Conservation (phyloP, 2,888 invertebrate species). For the Lacanobia oleracea region DNA sequence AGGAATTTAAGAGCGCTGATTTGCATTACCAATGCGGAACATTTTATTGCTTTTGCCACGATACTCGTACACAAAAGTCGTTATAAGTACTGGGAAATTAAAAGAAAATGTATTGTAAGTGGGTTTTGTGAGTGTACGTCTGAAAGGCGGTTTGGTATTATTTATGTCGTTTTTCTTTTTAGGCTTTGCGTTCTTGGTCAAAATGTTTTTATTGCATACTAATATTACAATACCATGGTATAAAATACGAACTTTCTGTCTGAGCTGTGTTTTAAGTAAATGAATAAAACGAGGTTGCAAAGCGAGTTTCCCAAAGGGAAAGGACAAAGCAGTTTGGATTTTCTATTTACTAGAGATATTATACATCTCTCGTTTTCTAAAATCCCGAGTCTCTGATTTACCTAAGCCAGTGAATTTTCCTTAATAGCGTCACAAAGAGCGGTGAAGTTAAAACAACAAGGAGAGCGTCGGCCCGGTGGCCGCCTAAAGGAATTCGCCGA, state of each 20-base stretch:
- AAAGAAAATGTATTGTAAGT: constrained; percentile 61
- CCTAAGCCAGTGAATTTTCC: constrained; percentile 79
- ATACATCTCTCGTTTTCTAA: constrained; percentile 55
- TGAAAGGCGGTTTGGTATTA: constrained; percentile 37
- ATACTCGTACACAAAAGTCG: constrained; percentile 63
- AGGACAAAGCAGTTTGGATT: constrained; percentile 37
- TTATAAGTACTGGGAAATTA: constrained; percentile 60
- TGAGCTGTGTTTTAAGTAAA: constrained; percentile 19
- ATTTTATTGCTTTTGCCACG: constrained; percentile 73
- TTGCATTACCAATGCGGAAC: constrained; percentile 78
- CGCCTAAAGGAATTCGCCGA: constrained; percentile 83
- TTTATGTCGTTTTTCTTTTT: constrained; percentile 49
- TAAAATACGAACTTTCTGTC: constrained; percentile 15
- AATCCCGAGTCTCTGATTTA: constrained; percentile 75
- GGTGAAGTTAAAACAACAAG: constrained; percentile 84
- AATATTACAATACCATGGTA: constrained; percentile 22
- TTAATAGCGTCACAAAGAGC: constrained; percentile 82
- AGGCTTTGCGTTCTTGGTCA: constrained; percentile 33
- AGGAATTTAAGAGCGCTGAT: constrained; percentile 79
- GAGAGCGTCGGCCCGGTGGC: constrained; percentile 72
- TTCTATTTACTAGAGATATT: constrained; percentile 37
- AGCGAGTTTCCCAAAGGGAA: constrained; percentile 14
- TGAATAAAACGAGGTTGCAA: constrained; percentile 31
- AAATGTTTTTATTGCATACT: constrained; percentile 40
- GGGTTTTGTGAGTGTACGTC: constrained; percentile 37